Evolutionary conservation across 2,888 invertebrate species (phyloP).

Genomic region (Lithophane semibrunnea): DNA sequence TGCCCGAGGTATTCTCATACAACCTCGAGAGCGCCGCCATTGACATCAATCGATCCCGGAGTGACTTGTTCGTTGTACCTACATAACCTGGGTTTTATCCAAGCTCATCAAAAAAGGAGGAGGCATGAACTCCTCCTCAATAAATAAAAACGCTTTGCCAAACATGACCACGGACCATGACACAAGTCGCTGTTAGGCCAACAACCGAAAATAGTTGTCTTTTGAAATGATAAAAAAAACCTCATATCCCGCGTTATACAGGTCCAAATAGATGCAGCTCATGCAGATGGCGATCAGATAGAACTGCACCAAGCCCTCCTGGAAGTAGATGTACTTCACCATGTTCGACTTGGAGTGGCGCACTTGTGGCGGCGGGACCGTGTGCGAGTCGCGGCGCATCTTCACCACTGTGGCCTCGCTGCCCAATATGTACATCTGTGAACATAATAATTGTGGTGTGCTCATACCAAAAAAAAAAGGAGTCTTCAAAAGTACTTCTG

Average conservation of each 20-base stretch:
- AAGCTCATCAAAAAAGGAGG: not conserved
- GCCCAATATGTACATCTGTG: conserved; percentile 76
- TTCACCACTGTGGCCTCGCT: conserved; percentile 47
- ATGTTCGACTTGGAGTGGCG: conserved; percentile 51
- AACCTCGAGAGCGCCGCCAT: no score
- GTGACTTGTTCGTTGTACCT: no score
- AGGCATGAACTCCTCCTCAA: not conserved
- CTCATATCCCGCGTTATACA: conserved; percentile 82
- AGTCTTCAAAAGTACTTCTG: no score
- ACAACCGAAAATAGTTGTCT: not conserved
- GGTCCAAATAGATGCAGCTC: conserved; percentile 76
- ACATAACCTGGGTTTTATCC: no score
- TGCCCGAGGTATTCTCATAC: no score
- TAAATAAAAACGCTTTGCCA: not conserved
- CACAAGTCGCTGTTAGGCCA: no score
- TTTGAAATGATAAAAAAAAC: conserved; percentile 18
- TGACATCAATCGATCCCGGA: no score
- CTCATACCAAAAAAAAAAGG: no score
- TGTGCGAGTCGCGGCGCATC: conserved; percentile 48
- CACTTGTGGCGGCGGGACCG: conserved; percentile 38
- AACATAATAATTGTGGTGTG: conserved; percentile 17
- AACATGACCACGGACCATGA: not conserved
- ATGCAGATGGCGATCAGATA: conserved; percentile 77
- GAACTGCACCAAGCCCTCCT: conserved; percentile 71
- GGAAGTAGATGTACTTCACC: conserved; percentile 69